Base-by-base conservation (phyloP, 2,113 vertebrate species). In the Sander lucioperca region DNA sequence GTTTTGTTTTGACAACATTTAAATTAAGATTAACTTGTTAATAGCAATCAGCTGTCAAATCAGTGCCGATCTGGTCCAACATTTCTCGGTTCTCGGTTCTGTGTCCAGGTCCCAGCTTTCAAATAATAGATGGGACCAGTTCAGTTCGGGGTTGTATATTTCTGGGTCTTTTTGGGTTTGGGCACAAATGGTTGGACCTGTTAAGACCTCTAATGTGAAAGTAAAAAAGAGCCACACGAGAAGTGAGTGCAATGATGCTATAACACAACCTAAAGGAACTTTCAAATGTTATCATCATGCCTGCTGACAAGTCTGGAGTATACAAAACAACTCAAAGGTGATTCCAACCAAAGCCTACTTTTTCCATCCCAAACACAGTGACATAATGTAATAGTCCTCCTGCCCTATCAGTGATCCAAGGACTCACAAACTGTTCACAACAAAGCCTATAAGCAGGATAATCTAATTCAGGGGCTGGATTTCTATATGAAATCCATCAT, bases 281-380 rank as follows among this genome's bases (percentile, higher is more conserved):
- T 58, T 80, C 51, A 80, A 57, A 64, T 57, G 61, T 25, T 33
- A 33, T 64, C 77, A 47, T 79, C 30, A 58, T 36, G 19, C 30
- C 30, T 33, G 5, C 43, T 77, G 53, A 77, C 43, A 64, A 45
- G 48, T 30, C 33, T 47, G 33, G 19, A 54, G 19, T n/a, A n/a
- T 27, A 27, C 50, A 43, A 30, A 66, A 43, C 11, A 66, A 73
- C 69, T 39, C 23, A 58, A 39, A 57, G 43, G 51, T 39, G 51
- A 50, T 19, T 19, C 7, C 15, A 18, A 51, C 51, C 21, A 39
- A 25, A 23, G 21, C 15, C 43, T n/a, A 11, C 19, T 59, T 67
- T 50, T 69, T 19, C 18, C 16, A n/a, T 18, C 56, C n/a, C 6
- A 51, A 59, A 61, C n/a, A 18, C 23, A 70, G 43, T 43, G 23